Percentiles rank a stretch among this genome's conserved stretches.
phyloP scores from a whole-genome alignment of 2,888 invertebrate species.

The Parnassius smintheus region DNA sequence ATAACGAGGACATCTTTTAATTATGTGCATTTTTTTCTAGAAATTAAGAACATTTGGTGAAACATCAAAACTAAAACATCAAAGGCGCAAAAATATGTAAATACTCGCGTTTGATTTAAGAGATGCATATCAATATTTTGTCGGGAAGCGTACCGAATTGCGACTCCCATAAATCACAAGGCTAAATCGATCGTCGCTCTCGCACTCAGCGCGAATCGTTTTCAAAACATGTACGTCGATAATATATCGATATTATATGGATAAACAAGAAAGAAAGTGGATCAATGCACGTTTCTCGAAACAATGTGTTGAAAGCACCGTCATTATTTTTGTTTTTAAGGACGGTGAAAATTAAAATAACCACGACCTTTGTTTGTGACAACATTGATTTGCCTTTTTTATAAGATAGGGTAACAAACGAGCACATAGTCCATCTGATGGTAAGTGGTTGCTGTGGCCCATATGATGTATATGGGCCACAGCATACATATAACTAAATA shows the following conservation, averaged over 20 bases:
- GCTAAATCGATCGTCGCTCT: constrained; percentile 2
- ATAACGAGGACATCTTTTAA: constrained; percentile 17
- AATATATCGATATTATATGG: background rate
- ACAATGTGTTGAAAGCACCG: too few species aligned
- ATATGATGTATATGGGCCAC: too few species aligned
- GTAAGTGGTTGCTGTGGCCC: too few species aligned
- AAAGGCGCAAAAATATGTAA: constrained; percentile 16
- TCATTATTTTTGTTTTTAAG: too few species aligned
- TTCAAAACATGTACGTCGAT: background rate
- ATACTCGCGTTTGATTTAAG: constrained; percentile 14
- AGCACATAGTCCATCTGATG: too few species aligned
- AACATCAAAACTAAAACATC: constrained; percentile 5
- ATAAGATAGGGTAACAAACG: too few species aligned
- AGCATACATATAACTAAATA: too few species aligned
- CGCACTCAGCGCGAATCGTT: background rate
- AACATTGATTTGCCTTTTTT: too few species aligned
- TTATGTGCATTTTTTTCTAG: constrained; percentile 3
- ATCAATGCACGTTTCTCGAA: too few species aligned
- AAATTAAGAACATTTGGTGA: constrained; percentile 9
- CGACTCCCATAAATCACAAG: constrained; percentile 13
- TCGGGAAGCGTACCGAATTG: constrained; percentile 2
- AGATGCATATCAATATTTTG: constrained; percentile 12
- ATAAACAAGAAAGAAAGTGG: too few species aligned
- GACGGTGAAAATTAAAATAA: too few species aligned
- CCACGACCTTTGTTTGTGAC: too few species aligned